Percentiles rank a stretch among this genome's conserved stretches.
These are phyloP conservation scores for Dasypogon diadema DNA, from an alignment of 2,888 invertebrate genomes.

Conservation along the genomic window DNA sequence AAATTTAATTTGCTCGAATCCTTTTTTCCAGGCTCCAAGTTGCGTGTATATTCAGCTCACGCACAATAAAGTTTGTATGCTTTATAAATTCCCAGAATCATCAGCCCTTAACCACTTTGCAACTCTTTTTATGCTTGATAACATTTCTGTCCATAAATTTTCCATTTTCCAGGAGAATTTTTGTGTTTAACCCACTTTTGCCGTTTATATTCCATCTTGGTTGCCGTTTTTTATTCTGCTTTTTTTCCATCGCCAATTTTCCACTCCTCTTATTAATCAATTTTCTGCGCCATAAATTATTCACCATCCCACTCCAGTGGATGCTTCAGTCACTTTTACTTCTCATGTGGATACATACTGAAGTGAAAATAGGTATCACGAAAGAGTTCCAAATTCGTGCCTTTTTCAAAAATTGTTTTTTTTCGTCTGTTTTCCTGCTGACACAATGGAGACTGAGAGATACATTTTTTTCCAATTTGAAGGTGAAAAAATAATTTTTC, in stretches of 20 bases:
- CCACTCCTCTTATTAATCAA: conserved; percentile 48
- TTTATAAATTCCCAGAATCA: conserved; percentile 45
- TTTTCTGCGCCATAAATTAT: conserved; percentile 41
- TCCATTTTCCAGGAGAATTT: conserved; percentile 41
- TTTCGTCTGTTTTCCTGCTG: too few species aligned
- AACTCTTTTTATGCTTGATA: conserved; percentile 50
- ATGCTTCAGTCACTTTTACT: background rate
- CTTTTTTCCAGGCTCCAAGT: background rate
- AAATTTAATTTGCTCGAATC: background rate
- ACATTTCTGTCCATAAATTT: conserved; percentile 46
- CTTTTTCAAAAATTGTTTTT: too few species aligned
- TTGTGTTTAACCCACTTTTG: conserved; percentile 9
- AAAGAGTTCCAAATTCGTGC: too few species aligned
- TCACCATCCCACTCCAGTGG: conserved; percentile 21
- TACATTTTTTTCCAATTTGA: too few species aligned
- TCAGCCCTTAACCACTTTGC: conserved; percentile 49
- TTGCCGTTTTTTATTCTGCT: background rate
- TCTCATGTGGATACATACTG: background rate
- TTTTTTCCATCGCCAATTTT: conserved; percentile 22
- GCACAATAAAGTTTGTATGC: conserved; percentile 37
- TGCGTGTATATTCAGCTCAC: conserved; percentile 41
- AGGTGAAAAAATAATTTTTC: too few species aligned
- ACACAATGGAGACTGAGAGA: too few species aligned
- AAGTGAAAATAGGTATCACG: too few species aligned
- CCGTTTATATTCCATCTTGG: conserved; percentile 20